Percentiles rank a stretch among this genome's conserved stretches.
These are phyloP conservation scores for Torymus texanus DNA, from an alignment of 2,888 invertebrate genomes.

Conservation along the genomic window DNA sequence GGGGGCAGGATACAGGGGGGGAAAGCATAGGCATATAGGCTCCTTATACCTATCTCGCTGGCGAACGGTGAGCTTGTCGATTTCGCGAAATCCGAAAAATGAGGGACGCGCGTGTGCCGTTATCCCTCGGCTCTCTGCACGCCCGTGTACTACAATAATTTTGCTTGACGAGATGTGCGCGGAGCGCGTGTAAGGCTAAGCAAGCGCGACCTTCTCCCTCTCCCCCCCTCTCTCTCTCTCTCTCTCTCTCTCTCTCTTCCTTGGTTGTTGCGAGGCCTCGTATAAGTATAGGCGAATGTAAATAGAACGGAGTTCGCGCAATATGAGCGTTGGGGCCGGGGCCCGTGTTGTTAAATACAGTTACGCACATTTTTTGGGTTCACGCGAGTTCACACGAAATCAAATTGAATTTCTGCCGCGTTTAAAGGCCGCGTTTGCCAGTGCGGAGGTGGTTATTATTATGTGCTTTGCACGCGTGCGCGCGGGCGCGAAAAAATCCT, in stretches of 20 bases:
- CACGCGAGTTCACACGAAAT: slow-evolving; percentile 12
- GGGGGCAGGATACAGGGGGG: no score
- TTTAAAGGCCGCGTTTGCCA: background rate
- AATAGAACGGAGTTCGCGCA: slow-evolving; percentile 5
- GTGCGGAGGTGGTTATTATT: slow-evolving; percentile 10
- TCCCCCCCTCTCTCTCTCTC: background rate
- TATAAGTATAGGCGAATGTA: background rate
- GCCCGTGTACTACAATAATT: no score
- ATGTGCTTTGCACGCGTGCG: slow-evolving; percentile 1
- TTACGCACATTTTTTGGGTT: slow-evolving; percentile 10
- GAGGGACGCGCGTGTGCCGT: no score
- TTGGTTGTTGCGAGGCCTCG: background rate
- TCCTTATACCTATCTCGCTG: no score
- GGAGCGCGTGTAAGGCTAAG: background rate
- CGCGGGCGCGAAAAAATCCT: no score
- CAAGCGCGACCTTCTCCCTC: background rate
- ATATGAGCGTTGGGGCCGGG: background rate
- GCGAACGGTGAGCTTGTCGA: no score
- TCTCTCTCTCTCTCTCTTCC: background rate
- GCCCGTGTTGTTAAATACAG: slow-evolving; percentile 4
- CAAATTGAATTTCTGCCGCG: slow-evolving; percentile 13
- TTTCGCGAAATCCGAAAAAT: no score
- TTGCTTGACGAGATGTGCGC: background rate
- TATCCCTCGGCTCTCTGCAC: no score
- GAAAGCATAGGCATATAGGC: no score